phyloP scores from a whole-genome alignment of 2,113 vertebrate genomes.

The Argyrosomus japonicus region DNA sequence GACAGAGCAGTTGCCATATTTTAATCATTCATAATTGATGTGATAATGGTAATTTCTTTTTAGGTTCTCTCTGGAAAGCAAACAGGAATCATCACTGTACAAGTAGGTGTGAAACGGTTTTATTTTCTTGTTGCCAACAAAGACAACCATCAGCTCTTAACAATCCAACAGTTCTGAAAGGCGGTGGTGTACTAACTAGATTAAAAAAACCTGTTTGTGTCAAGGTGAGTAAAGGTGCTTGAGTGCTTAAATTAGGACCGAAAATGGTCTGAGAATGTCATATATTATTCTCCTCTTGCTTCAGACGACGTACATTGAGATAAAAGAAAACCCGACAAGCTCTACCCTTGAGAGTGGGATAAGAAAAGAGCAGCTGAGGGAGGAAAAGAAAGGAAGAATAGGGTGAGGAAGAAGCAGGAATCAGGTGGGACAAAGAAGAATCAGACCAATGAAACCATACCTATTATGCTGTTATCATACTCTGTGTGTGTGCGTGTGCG shows the following conservation, averaged over 20 bases:
- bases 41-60: slow-evolving; percentile 30
- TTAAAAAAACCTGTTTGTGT: slow-evolving; percentile 3
- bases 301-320: slow-evolving; percentile 1
- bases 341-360: slow-evolving; percentile 38
- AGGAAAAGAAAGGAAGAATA: slow-evolving; percentile 21
- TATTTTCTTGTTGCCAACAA: neutral
- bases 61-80: neutral
- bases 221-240: slow-evolving; percentile 15
- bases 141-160: no score
- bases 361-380: slow-evolving; percentile 27
- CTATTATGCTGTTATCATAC: slow-evolving; percentile 14
- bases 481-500: neutral
- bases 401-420: slow-evolving; percentile 1
- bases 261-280: neutral
- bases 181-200: no score
- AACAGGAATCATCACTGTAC: neutral
- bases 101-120: neutral
- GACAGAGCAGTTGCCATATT: slow-evolving; percentile 30
- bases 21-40: slow-evolving; percentile 32
- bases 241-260: slow-evolving; percentile 8
- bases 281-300: slow-evolving; percentile 12
- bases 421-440: slow-evolving; percentile 13
- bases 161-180: no score
- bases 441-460: slow-evolving; percentile 14
- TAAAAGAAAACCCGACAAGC: slow-evolving; percentile 62